Base-by-base conservation (phyloP, 2,888 invertebrate species). In the Tiliacea aurago region DNA sequence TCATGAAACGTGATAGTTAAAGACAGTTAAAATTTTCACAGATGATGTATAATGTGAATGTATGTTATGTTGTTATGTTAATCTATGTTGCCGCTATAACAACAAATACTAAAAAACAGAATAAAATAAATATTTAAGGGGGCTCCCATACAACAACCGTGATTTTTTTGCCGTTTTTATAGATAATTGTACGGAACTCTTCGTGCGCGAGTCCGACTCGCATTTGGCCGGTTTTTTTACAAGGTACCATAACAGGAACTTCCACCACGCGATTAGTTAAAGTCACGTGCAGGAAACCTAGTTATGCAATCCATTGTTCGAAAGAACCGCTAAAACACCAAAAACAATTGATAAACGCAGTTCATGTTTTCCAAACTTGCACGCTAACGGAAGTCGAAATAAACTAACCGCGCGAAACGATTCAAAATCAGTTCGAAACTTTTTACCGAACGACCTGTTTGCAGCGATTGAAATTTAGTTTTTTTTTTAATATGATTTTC, bases 311-410 rank as follows among this genome's bases (percentile, higher is more conserved):
- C 65, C 84, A 83, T 88, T 90, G 87, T 88, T 84, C 83, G 71
- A 76, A 66, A 64, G 73, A 81, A 76, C 75, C 68, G 82, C 70
- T 74, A 76, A 65, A 89, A 80, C 84, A 84, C 66, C 18, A 70
- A 47, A 56, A 63, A 59, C 33, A 62, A 86, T 87, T 85, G 78
- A 47, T 77, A 84, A 89, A 89, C 86, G 84, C 65, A 49, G 5
- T 53, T 55, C 20, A 49, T 91, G 90, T 91, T 92, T 91, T 86
- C 76, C 70, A 91, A 92, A 91, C 88, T 87, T 77, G 51, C 43
- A 64, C 18, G 51, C 43, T 63, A 80, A 76, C 84, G 89, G 90
- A 89, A 88, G 80, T 85, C 76, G 41, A 65, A 82, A 70, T 37
- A 41, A 4, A 47, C 10, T 41, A n/a, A 28, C 56, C 41, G 73